Percentiles rank a stretch among this genome's conserved stretches.
phyloP scores from a whole-genome alignment of 2,797 vertebrate species.

The Microctenopoma stevenorrisi region DNA sequence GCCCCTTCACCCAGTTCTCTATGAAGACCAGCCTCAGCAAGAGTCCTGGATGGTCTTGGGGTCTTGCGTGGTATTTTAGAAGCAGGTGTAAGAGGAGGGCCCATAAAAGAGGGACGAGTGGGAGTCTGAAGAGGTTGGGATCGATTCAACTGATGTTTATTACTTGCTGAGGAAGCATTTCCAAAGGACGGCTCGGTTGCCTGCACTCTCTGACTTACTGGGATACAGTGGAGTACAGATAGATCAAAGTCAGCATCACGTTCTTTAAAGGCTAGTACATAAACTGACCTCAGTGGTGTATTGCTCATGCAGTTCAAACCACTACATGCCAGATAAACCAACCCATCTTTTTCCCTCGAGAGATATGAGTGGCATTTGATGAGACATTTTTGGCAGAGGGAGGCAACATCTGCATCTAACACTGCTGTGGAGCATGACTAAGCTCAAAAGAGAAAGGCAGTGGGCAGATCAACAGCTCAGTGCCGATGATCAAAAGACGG shows the following conservation, averaged over 20 bases:
- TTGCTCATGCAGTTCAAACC: not conserved
- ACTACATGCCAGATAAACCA: not conserved
- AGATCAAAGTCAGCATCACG: conserved; percentile 1
- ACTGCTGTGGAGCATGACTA: no score
- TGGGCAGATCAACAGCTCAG: no score
- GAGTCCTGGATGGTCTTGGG: conserved; percentile 66
- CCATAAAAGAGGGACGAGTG: conserved; percentile 36
- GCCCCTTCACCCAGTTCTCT: conserved; percentile 65
- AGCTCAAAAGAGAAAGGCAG: no score
- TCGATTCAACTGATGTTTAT: conserved; percentile 63
- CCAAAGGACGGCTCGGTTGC: conserved; percentile 28
- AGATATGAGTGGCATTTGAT: no score
- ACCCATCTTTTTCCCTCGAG: not conserved
- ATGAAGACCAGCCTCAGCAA: conserved; percentile 58
- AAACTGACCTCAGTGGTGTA: not conserved
- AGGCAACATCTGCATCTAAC: no score
- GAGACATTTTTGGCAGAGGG: no score
- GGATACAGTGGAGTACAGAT: conserved; percentile 37
- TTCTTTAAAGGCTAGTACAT: conserved; percentile 8
- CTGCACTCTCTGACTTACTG: conserved; percentile 64
- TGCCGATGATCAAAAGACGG: no score
- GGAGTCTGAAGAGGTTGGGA: conserved; percentile 51
- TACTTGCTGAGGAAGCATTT: conserved; percentile 32
- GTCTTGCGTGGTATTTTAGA: conserved; percentile 80
- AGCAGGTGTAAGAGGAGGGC: conserved; percentile 56